Base-by-base conservation (phyloP, 2,113 vertebrate species). In the Neopipo cinnamomea region DNA sequence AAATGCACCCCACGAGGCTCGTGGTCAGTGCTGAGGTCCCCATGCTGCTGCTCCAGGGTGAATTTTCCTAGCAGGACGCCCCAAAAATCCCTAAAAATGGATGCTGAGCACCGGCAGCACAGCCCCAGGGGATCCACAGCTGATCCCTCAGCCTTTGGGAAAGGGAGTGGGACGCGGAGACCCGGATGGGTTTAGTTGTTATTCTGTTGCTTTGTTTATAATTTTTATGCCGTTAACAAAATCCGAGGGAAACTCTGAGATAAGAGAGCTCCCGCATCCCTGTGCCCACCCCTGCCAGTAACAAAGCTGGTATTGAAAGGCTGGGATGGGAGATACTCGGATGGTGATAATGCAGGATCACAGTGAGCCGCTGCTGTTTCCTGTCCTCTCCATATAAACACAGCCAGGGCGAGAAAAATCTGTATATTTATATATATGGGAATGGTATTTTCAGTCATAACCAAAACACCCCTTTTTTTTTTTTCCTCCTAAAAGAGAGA, bases 301-400 rank as follows among this genome's bases (percentile, higher is more conserved):
- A 92, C 91, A 96, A 87, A 42, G 89, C 58, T 2, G 4, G 30
- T 44, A 92, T 75, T 91, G 93, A 94, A 79, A 67, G 2, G 24
- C 93, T 15, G 91, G 83, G 83, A 10, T 41, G 81, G 79, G 50
- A 75, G 75, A 74, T 39, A 30, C 70, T 65, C 0, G 12, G 42
- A 37, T 28, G 59, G 53, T 13, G 94, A 86, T 78, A 85, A 76
- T 0, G 49, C 70, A 44, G 88, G 88, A 70, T 73, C 39, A 2
- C 70, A 67, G 86, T 0, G 80, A 96, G 58, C 95, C 50, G 9
- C 95, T 95, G 96, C 90, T 61, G 3, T 62, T 81, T 87, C 88
- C 88, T 68, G 3, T 78, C 91, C 77, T 75, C 70, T 73, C 47
- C 11, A 14, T 39, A 78, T 20, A 92, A 96, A 96, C 33, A 50